Evolutionary conservation across 2,113 vertebrate species (phyloP).

Genomic region (Podocnemis expansa): DNA sequence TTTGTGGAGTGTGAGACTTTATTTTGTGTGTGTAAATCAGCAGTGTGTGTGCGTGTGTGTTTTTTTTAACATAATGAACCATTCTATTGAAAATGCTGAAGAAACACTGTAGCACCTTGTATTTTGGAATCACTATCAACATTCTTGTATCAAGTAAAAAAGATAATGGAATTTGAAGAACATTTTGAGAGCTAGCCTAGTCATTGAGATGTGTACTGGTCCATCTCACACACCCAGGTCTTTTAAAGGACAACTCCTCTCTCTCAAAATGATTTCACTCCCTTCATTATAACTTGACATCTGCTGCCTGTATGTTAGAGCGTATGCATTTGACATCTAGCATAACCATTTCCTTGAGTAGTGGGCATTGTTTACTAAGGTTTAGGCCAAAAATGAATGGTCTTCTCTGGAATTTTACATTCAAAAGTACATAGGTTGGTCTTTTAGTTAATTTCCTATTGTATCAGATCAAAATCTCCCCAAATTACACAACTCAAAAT

Average conservation of each 20-base stretch:
- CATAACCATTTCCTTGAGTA: neutral
- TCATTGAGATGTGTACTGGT: neutral
- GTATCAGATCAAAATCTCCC: neutral
- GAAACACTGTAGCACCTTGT: neutral
- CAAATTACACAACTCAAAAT: neutral
- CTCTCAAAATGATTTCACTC: neutral
- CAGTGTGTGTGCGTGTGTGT: too few relatives aligned
- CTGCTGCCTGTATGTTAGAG: neutral
- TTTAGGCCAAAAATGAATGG: neutral
- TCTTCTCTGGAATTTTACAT: neutral
- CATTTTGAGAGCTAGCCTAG: neutral
- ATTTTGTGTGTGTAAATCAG: too few relatives aligned
- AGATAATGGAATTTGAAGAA: neutral
- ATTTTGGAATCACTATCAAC: neutral
- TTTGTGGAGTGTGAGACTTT: neutral
- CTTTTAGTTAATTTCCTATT: neutral
- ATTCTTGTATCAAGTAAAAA: neutral
- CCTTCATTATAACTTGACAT: neutral
- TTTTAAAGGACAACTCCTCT: neutral
- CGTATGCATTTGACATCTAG: neutral
- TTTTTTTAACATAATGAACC: neutral
- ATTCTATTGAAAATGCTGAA: neutral
- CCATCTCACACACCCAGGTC: neutral
- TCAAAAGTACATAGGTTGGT: neutral
- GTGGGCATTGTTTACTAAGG: neutral